These are phyloP conservation scores for Phaonia tiefii DNA, from an alignment of 2,888 invertebrate genomes.

Conservation along the genomic window DNA sequence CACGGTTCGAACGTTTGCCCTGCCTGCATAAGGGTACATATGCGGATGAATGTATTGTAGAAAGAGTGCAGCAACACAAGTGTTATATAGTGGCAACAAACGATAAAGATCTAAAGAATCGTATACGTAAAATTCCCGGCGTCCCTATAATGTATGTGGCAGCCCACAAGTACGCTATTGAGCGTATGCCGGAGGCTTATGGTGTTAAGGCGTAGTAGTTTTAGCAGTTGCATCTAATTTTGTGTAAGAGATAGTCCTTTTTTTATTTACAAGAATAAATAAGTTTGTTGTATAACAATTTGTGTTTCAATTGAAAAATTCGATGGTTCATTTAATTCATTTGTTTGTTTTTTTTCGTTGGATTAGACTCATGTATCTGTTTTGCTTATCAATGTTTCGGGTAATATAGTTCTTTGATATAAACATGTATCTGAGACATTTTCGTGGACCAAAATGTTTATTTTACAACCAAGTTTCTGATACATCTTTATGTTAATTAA, in stretches of 20 bases:
- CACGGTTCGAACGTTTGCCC: slow-evolving; percentile 93
- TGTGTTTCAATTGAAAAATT: no score
- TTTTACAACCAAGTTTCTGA: no score
- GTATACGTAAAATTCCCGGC: slow-evolving; percentile 98
- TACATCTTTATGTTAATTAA: no score
- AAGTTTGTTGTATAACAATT: no score
- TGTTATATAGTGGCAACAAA: slow-evolving; percentile 99
- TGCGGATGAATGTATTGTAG: slow-evolving; percentile 98
- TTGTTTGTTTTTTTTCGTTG: no score
- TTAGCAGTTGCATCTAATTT: no score
- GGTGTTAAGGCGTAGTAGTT: slow-evolving; percentile 85
- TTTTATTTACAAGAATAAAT: not conserved
- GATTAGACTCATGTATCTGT: no score
- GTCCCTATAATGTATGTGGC: slow-evolving; percentile 99
- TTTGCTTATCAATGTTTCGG: no score
- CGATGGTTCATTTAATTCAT: no score
- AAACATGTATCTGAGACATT: no score
- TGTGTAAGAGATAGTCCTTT: not conserved
- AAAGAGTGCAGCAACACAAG: slow-evolving; percentile 98
- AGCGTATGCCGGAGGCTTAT: slow-evolving; percentile 99
- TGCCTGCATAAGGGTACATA: slow-evolving; percentile 99
- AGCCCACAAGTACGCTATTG: slow-evolving; percentile 95
- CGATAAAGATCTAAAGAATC: slow-evolving; percentile 96
- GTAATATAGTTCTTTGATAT: no score
- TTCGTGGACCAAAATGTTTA: no score